phyloP scores from a whole-genome alignment of 2,113 vertebrate genomes.

The Sceloporus tristichus region DNA sequence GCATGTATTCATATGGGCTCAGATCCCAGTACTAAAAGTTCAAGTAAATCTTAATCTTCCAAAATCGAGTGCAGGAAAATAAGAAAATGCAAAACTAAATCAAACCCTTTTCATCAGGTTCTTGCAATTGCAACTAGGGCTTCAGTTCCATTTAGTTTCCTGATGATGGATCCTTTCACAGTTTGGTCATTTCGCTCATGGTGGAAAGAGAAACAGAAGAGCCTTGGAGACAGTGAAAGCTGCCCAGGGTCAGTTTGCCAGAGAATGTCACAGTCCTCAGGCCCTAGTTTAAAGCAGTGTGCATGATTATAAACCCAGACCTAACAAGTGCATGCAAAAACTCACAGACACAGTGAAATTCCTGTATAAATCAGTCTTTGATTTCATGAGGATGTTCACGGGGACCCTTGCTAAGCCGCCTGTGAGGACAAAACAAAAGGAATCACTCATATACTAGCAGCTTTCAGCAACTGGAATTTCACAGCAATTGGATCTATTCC shows the following conservation, averaged over 20 bases:
- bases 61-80: no score
- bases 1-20: no score
- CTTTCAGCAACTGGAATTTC: neutral
- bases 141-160: neutral
- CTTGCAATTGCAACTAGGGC: neutral
- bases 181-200: accelerated
- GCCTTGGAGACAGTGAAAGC: neutral
- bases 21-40: no score
- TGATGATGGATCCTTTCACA: neutral
- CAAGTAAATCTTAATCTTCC: no score
- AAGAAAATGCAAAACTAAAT: neutral
- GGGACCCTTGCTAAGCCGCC: constrained; percentile 40
- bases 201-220: no score
- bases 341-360: constrained; percentile 54
- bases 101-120: neutral
- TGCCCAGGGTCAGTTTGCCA: no score
- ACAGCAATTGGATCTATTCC: neutral
- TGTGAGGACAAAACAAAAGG: neutral
- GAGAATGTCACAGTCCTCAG: neutral
- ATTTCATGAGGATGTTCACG: constrained; percentile 47
- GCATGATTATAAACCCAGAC: neutral
- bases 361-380: constrained; percentile 22
- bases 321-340: neutral
- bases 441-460: neutral
- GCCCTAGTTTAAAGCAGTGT: neutral